A percentile compares a stretch with the other conserved stretches of the same genome.
phyloP scores from a whole-genome alignment of 2,888 invertebrate genomes.

The Himalopsyche kuldschensis region DNA sequence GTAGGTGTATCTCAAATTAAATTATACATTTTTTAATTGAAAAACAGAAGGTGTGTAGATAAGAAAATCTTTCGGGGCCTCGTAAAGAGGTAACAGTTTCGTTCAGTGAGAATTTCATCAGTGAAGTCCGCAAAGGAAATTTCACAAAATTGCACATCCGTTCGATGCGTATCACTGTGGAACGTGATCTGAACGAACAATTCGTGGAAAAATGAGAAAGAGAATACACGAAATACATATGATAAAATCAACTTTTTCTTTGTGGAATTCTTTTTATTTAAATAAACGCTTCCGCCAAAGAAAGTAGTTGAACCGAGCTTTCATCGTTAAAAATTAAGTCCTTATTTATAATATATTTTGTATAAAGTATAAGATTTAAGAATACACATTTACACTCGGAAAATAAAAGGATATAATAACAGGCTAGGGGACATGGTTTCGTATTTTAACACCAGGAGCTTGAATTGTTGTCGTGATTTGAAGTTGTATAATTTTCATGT shows the following conservation, averaged over 20 bases:
- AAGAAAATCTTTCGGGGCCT: neutral
- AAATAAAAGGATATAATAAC: too few relatives aligned
- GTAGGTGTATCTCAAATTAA: neutral
- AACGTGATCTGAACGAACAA: neutral
- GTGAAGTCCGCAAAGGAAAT: neutral
- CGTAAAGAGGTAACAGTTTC: neutral
- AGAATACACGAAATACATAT: neutral
- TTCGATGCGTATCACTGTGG: neutral
- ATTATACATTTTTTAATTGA: neutral
- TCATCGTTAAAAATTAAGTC: neutral
- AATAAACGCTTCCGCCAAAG: neutral
- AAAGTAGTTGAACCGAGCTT: neutral
- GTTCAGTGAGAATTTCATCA: neutral
- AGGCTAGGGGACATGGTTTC: too few relatives aligned
- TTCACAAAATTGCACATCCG: neutral
- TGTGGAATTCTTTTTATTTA: neutral
- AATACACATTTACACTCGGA: too few relatives aligned
- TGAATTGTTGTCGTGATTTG: too few relatives aligned
- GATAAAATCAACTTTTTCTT: neutral
- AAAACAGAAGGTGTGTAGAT: neutral
- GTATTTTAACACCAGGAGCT: too few relatives aligned
- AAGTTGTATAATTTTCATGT: too few relatives aligned
- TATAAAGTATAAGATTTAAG: too few relatives aligned
- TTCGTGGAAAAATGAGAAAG: neutral
- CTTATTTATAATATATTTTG: neutral